Evolutionary conservation across 2,888 invertebrate species (phyloP), one percentile per base, ranked within the genome.

Genomic region (Strigamia crassipes): DNA sequence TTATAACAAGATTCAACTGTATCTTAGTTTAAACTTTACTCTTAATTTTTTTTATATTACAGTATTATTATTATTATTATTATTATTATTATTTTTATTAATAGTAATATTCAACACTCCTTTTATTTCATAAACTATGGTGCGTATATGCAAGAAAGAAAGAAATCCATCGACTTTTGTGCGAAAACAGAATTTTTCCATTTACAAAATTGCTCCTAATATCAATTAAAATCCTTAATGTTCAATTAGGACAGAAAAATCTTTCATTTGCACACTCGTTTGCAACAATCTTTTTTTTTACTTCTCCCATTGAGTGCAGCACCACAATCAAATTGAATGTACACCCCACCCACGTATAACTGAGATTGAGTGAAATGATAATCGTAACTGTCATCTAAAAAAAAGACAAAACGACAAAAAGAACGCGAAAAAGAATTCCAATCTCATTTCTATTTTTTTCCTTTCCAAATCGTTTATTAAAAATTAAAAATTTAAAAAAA

Each of bases 361-460:
- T 18, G 51, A 51, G 51, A 51, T 51, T 51, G 51, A 51, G 51
- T 18, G 51, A 51, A 51, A 51, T 51, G 51, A 51, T 51, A 51
- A 51, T 51, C 51, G 18, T 13, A 51, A 51, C 51, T 51, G 51
- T 51, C 51, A 51, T 51, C 51, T 51, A 18, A 51, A 51, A 18
- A 51, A n/a, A n/a, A 18, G 10, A 51, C n/a, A 51, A 3, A 51
- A 15, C 6, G 23, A 77, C 23, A 77, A 10, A 77, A 77, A 18
- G 10, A 18, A 23, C 10, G 51, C 2, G 46, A 18, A 12, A 61
- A 21, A 18, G 9, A 61, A 21, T 21, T 23, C 12, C 18, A 23
- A 61, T 61, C 61, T 61, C 23, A 73, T 23, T 77, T 77, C n/a
- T 73, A n/a, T n/a, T n/a, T n/a, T n/a, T n/a, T n/a, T n/a, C n/a